phyloP scores from a whole-genome alignment of 2,113 vertebrate genomes.

The Menura novaehollandiae region DNA sequence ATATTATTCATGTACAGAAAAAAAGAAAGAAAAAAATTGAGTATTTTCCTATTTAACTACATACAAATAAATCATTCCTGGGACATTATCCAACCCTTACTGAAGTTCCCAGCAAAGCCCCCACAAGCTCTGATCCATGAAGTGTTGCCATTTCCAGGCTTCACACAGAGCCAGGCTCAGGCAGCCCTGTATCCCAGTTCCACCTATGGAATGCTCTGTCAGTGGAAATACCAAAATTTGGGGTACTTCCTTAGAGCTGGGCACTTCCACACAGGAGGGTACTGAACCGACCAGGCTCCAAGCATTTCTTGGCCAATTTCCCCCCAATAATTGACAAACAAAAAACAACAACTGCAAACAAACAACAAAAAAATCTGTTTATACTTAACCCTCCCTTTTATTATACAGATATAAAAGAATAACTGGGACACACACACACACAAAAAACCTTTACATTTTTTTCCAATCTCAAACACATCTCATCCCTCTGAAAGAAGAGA shows the following conservation, averaged over 20 bases:
- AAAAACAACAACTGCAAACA: not conserved
- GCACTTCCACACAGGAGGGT: not conserved
- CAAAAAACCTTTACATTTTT: not conserved
- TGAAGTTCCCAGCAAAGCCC: not conserved
- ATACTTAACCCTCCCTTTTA: not conserved
- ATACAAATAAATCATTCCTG: not conserved
- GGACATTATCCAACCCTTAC: not conserved
- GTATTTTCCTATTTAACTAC: not conserved
- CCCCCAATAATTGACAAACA: not conserved
- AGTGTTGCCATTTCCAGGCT: not conserved
- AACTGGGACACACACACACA: not conserved
- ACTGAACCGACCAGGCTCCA: not conserved
- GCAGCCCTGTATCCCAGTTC: not conserved
- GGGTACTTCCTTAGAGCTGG: not conserved
- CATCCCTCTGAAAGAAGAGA: not conserved
- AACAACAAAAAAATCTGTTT: not conserved
- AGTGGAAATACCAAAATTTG: not conserved
- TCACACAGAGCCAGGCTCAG: not conserved
- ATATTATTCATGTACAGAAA: fast-evolving
- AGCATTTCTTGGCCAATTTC: not conserved
- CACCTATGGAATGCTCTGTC: not conserved
- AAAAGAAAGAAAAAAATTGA: not conserved
- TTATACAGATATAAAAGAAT: not conserved
- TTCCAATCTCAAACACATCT: not conserved
- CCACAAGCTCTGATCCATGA: not conserved